Percentiles rank a stretch among this genome's conserved stretches.
These are phyloP conservation scores for Sigmodon hispidus DNA, from an alignment of 2,113 vertebrate genomes.

Conservation along the genomic window DNA sequence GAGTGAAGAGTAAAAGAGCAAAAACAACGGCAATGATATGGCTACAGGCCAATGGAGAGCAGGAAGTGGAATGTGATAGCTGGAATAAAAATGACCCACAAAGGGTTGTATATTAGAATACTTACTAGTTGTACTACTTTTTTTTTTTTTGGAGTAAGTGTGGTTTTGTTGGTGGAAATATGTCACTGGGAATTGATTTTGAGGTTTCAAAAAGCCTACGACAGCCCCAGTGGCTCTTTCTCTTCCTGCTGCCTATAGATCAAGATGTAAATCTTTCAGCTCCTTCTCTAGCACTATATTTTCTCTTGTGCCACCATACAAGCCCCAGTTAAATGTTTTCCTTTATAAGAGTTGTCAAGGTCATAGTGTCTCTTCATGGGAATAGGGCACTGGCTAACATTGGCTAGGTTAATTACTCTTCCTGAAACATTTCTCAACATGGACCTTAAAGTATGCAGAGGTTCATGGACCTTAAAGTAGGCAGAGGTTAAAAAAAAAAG, in stretches of 20 bases:
- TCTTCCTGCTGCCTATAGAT: background rate
- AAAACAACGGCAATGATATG: too few species aligned
- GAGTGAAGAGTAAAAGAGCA: too few species aligned
- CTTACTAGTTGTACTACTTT: background rate
- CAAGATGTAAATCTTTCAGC: background rate
- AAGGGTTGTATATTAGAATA: too few species aligned
- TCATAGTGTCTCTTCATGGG: background rate
- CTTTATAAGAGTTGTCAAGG: background rate
- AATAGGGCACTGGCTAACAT: background rate
- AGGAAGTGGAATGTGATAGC: background rate
- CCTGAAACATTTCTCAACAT: background rate
- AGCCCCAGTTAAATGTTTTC: background rate
- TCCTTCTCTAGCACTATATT: background rate
- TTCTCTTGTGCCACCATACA: background rate
- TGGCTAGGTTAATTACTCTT: background rate
- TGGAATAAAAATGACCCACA: background rate
- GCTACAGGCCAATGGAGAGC: too few species aligned
- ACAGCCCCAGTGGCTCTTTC: background rate
- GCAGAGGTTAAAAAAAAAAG: background rate
- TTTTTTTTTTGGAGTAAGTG: background rate
- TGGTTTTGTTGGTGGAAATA: background rate
- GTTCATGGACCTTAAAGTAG: background rate
- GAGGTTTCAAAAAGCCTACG: background rate
- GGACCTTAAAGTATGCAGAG: background rate
- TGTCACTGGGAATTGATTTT: background rate